Evolutionary conservation across 2,888 invertebrate species (phyloP), one percentile per base, ranked within the genome.

Genomic region (Tubulanus polymorphus): DNA sequence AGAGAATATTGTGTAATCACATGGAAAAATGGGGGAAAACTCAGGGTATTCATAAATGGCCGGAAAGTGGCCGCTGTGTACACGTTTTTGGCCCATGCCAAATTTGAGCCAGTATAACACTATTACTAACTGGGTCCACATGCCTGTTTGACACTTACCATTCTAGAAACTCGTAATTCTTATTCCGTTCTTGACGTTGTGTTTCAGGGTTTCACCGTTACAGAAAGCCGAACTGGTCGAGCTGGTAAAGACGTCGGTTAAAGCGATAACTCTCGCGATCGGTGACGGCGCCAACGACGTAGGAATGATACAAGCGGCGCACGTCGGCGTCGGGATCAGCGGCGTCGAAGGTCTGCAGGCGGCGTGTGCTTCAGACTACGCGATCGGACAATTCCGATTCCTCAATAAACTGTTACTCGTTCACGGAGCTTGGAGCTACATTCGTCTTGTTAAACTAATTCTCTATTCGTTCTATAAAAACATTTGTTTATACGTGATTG

Each of bases 401-500:
- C 84, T 99, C 53, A 84, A 90, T 68, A 88, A 94, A 53, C 83
- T 99, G 57, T 82, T 99, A 57, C 84, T 99, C 71, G 97, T 99
- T 48, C 99, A 99, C 80, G 99, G 99, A 54, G 91, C 97, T 18
- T 99, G 97, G 97, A 97, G 95, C 82, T 96, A 97, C 82, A 90
- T 90, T 57, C 86, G 99, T 70, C 91, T 97, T 84, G 94, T 93
- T 82, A 97, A 96, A 82, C 85, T 99, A 54, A 96, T 99, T 74
- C 85, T 99, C 59, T 99, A 97, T 83, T 96, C 94, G 72, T 99
- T 99, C 84, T 97, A 99, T 84, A 99, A 99, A 82, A 99, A 99
- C 82, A 96, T 99, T 74, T 97, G 97, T 79, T 85, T 99, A 25
- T 99, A 99, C 81, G 93, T 99, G 64, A 97, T 99, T 75, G 97